A percentile compares a stretch with the other conserved stretches of the same genome.
phyloP scores from a whole-genome alignment of 1,140 invertebrate species.

The Andricus grossulariae region DNA sequence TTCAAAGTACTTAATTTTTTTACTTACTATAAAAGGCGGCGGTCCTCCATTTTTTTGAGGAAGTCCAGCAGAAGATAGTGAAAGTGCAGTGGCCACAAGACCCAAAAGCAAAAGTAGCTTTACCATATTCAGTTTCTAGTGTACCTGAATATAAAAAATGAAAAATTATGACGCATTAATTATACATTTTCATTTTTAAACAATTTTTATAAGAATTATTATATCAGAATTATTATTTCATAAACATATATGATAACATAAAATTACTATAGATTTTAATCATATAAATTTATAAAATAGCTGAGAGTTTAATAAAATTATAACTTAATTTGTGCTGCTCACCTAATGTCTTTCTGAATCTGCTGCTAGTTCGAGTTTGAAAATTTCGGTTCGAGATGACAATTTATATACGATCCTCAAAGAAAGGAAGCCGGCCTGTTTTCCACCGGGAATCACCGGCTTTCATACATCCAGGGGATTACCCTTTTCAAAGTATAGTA shows the following conservation, averaged over 20 bases:
- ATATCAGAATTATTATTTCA: too few species aligned
- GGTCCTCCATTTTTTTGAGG: not conserved
- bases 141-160: too few species aligned
- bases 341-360: not conserved
- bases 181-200: too few species aligned
- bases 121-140: too few species aligned
- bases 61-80: not conserved
- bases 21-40: not conserved
- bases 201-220: too few species aligned
- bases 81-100: not conserved
- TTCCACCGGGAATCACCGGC: constrained; percentile 38
- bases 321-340: not conserved
- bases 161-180: too few species aligned
- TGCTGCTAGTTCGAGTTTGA: not conserved
- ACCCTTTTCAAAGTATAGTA: constrained; percentile 17
- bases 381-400: not conserved
- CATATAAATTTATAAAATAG: not conserved
- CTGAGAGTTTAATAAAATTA: not conserved
- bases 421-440: constrained; percentile 43
- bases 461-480: constrained; percentile 45
- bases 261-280: too few species aligned
- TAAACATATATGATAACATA: too few species aligned
- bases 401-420: constrained; percentile 47
- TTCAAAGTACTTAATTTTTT: not conserved
- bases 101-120: not conserved